Evolutionary conservation across 2,888 invertebrate genomes (phyloP).

Genomic region (Gonocerus acuteangulatus): DNA sequence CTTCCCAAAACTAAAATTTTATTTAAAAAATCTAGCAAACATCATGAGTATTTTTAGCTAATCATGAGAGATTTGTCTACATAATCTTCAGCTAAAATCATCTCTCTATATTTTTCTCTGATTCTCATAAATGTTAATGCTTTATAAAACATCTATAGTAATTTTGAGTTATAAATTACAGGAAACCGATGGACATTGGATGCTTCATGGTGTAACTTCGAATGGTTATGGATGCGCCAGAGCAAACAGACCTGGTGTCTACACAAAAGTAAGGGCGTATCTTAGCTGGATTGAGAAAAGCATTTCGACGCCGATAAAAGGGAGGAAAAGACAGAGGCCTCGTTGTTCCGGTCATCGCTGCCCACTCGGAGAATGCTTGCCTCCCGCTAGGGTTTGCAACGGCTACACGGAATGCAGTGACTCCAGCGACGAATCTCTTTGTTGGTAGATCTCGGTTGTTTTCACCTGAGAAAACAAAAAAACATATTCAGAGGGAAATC

Average conservation of each 20-base stretch:
- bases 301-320: conserved; percentile 43
- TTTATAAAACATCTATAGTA: too few relatives aligned
- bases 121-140: too few relatives aligned
- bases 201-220: conserved; percentile 58
- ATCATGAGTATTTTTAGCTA: too few relatives aligned
- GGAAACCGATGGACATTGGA: conserved; percentile 47
- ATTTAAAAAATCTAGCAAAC: too few relatives aligned
- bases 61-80: too few relatives aligned
- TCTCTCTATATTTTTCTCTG: too few relatives aligned
- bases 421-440: conserved; percentile 63
- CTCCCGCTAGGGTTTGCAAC: conserved; percentile 63
- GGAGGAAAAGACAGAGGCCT: conserved; percentile 28
- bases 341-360: conserved; percentile 62
- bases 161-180: too few relatives aligned
- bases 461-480: background rate
- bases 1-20: too few relatives aligned
- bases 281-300: conserved; percentile 61
- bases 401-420: conserved; percentile 70
- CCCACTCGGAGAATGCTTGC: conserved; percentile 66
- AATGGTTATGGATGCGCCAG: conserved; percentile 74
- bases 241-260: conserved; percentile 69
- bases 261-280: conserved; percentile 70
- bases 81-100: too few relatives aligned
- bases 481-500: background rate
- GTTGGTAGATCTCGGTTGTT: conserved; percentile 41